These are phyloP conservation scores for Bellardia bayeri DNA, from an alignment of 2,888 invertebrate species.

Conservation along the genomic window DNA sequence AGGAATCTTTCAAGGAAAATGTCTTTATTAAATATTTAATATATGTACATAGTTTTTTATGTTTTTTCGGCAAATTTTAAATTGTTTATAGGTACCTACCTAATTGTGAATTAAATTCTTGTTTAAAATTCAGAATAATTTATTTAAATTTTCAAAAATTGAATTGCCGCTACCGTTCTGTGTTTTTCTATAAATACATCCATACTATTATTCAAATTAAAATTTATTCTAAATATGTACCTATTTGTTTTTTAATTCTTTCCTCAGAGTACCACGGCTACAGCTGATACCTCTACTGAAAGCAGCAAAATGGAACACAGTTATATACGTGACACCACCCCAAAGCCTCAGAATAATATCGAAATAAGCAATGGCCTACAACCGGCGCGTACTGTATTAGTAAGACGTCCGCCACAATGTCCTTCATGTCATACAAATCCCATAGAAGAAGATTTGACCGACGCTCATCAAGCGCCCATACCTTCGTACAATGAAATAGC, in stretches of 20 bases:
- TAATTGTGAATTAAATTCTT: too few relatives aligned
- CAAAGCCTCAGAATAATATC: conserved; percentile 74
- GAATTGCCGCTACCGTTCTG: too few relatives aligned
- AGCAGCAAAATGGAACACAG: conserved; percentile 87
- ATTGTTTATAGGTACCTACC: too few relatives aligned
- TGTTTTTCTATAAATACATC: not conserved
- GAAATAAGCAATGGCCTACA: conserved; percentile 81
- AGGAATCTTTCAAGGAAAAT: too few relatives aligned
- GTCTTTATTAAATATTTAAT: too few relatives aligned
- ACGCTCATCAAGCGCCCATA: conserved; percentile 82
- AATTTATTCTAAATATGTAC: not conserved
- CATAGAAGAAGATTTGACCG: conserved; percentile 85
- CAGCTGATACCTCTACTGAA: conserved; percentile 66
- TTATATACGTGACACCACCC: conserved; percentile 88
- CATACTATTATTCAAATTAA: not conserved
- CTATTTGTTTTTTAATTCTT: not conserved
- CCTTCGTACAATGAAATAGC: conserved; percentile 87
- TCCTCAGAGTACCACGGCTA: conserved; percentile 66
- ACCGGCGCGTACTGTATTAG: conserved; percentile 81
- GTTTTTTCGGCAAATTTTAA: too few relatives aligned
- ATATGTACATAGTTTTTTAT: too few relatives aligned
- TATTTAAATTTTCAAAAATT: too few relatives aligned
- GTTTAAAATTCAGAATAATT: too few relatives aligned
- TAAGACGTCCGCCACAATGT: conserved; percentile 83
- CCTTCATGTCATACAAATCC: conserved; percentile 83